A percentile compares a stretch with the other conserved stretches of the same genome.
Evolutionary conservation across 2,888 invertebrate genomes (phyloP).

Genomic region (Torymus aiolomorphi): DNA sequence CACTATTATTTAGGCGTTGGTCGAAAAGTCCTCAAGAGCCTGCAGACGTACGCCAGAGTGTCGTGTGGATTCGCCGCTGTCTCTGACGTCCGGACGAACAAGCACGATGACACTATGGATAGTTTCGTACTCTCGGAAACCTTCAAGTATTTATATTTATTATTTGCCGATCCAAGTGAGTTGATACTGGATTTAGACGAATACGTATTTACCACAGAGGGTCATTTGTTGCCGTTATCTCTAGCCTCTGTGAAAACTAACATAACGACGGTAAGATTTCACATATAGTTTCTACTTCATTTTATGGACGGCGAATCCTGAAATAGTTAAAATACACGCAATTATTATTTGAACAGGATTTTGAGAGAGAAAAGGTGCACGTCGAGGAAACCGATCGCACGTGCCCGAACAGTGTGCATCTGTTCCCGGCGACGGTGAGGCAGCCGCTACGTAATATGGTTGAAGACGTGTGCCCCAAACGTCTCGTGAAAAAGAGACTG

Average conservation of each 20-base stretch:
- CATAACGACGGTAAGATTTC: constrained; percentile 75
- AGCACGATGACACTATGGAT: constrained; percentile 98
- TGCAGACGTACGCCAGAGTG: constrained; percentile 94
- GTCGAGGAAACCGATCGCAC: constrained; percentile 83
- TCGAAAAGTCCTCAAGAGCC: constrained; percentile 88
- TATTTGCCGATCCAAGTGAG: constrained; percentile 93
- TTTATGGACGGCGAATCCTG: not conserved
- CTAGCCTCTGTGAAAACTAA: constrained; percentile 83
- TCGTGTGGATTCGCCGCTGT: constrained; percentile 98
- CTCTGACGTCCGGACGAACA: constrained; percentile 93
- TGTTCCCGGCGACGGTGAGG: constrained; percentile 90
- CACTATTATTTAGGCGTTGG: constrained; percentile 96
- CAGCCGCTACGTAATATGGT: constrained; percentile 91
- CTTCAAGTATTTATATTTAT: constrained; percentile 95
- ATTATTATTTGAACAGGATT: constrained; percentile 61
- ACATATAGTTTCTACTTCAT: not conserved
- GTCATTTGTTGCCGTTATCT: constrained; percentile 93
- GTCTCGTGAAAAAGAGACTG: constrained; percentile 79
- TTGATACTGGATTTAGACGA: constrained; percentile 88
- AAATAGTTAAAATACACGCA: not conserved
- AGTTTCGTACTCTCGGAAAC: constrained; percentile 98
- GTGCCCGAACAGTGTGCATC: constrained; percentile 90
- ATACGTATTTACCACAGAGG: constrained; percentile 95
- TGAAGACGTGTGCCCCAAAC: constrained; percentile 86
- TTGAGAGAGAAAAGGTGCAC: constrained; percentile 74